These are phyloP conservation scores for Margarornis squamiger DNA, from an alignment of 2,797 vertebrate genomes.

Conservation along the genomic window DNA sequence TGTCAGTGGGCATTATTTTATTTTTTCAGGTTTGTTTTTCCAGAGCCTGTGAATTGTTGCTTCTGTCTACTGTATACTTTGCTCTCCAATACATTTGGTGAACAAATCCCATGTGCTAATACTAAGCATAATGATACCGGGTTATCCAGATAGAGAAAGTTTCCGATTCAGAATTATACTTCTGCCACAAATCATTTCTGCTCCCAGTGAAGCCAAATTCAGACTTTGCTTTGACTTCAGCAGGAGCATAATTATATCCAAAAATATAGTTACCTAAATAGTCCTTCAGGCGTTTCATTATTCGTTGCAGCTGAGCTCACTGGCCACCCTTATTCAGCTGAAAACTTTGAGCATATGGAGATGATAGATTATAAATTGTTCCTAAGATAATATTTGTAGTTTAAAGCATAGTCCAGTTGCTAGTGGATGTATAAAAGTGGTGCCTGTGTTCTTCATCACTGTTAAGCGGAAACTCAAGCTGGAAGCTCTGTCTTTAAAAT, in stretches of 20 bases:
- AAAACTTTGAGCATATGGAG: background rate
- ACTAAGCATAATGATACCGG: background rate
- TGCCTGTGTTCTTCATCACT: conserved; percentile 41
- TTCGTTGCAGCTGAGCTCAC: background rate
- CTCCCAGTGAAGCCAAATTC: background rate
- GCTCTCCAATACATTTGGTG: background rate
- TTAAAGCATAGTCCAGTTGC: background rate
- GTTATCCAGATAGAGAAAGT: background rate
- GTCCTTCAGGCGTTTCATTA: background rate
- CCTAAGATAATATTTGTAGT: background rate
- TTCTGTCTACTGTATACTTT: background rate
- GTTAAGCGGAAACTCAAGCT: conserved; percentile 33
- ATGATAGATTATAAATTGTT: background rate
- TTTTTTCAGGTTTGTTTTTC: background rate
- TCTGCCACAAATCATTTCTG: background rate
- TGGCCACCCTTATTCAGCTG: background rate
- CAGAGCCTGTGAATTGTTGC: background rate
- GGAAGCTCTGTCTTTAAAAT: conserved; percentile 38
- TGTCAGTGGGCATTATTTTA: background rate
- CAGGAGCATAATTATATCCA: background rate
- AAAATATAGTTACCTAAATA: background rate
- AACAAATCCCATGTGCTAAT: background rate
- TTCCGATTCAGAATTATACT: background rate
- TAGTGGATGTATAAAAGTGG: background rate
- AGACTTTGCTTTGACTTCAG: background rate